Conservation (phyloP, 1,140 invertebrate species). For the Ooceraea biroi region DNA sequence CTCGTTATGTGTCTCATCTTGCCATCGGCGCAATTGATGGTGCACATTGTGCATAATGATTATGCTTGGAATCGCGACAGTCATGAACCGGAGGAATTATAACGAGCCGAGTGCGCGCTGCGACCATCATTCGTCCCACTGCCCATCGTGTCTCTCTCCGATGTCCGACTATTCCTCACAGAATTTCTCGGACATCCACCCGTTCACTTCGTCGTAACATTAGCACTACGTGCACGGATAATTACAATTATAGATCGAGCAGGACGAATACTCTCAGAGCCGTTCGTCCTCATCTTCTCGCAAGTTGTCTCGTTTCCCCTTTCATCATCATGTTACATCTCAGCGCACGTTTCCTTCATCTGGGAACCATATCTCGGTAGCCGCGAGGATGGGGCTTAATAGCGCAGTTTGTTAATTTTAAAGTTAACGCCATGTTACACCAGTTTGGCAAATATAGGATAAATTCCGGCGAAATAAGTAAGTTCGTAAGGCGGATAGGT, state of each 20-base stretch:
- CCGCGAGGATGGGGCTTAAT: neutral
- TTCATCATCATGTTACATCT: neutral
- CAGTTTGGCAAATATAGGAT: constrained; percentile 53
- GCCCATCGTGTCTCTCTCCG: neutral
- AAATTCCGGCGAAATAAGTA: constrained; percentile 55
- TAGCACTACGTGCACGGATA: constrained; percentile 14
- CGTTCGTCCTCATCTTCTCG: too few species aligned
- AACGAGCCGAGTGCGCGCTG: constrained; percentile 59
- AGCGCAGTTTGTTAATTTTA: constrained; percentile 44
- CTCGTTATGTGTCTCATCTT: constrained; percentile 53
- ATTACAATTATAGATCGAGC: constrained; percentile 38
- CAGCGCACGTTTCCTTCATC: neutral
- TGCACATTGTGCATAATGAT: constrained; percentile 57
- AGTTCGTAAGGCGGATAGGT: constrained; percentile 32
- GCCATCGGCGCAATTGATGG: constrained; percentile 20
- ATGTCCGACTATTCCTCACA: neutral
- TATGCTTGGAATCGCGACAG: constrained; percentile 64
- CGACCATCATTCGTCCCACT: constrained; percentile 54
- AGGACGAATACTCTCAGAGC: neutral
- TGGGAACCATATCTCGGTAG: constrained; percentile 8
- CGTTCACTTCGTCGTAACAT: constrained; percentile 6
- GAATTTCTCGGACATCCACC: neutral
- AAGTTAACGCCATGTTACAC: constrained; percentile 29
- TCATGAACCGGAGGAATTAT: constrained; percentile 49
- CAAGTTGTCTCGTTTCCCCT: neutral